Percentiles rank a stretch among this genome's conserved stretches.
Conservation (phyloP, 2,888 invertebrate species). For the Platycheirus rosarum region DNA sequence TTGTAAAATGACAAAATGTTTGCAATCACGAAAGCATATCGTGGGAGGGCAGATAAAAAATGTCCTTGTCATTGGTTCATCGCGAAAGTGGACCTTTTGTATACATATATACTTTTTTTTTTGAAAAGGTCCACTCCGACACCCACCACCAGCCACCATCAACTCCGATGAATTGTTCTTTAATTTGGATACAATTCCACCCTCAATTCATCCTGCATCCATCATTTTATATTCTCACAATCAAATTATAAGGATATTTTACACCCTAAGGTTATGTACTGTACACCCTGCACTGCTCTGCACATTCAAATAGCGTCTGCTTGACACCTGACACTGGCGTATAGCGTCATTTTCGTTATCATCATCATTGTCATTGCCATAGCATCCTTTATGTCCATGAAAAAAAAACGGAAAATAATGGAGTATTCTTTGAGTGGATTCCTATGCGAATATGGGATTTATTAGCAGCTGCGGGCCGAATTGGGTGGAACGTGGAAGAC, state of each 20-base stretch:
- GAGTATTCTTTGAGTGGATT: slow-evolving; percentile 70
- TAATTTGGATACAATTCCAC: slow-evolving; percentile 68
- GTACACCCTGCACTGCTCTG: slow-evolving; percentile 12
- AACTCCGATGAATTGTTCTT: slow-evolving; percentile 50
- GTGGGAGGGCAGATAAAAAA: slow-evolving; percentile 2
- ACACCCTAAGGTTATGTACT: slow-evolving; percentile 42
- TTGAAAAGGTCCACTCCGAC: background rate
- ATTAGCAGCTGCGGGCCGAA: slow-evolving; percentile 53
- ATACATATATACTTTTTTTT: too few species aligned
- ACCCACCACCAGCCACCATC: slow-evolving; percentile 1
- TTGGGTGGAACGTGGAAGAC: slow-evolving; percentile 50
- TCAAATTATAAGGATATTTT: slow-evolving; percentile 63
- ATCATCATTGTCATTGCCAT: slow-evolving; percentile 55
- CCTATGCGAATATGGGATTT: slow-evolving; percentile 68
- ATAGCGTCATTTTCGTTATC: slow-evolving; percentile 53
- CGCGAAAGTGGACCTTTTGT: slow-evolving; percentile 17
- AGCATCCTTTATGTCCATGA: slow-evolving; percentile 57
- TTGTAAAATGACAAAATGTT: slow-evolving; percentile 59
- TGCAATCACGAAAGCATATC: slow-evolving; percentile 46
- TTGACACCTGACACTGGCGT: slow-evolving; percentile 68
- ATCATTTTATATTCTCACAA: slow-evolving; percentile 68
- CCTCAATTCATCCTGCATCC: slow-evolving; percentile 62
- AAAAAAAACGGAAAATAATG: slow-evolving; percentile 60
- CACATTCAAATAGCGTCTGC: slow-evolving; percentile 42
- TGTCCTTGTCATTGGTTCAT: slow-evolving; percentile 26